Base-by-base conservation (phyloP, 1,140 invertebrate species). In the Bombus haemorrhoidalis region DNA sequence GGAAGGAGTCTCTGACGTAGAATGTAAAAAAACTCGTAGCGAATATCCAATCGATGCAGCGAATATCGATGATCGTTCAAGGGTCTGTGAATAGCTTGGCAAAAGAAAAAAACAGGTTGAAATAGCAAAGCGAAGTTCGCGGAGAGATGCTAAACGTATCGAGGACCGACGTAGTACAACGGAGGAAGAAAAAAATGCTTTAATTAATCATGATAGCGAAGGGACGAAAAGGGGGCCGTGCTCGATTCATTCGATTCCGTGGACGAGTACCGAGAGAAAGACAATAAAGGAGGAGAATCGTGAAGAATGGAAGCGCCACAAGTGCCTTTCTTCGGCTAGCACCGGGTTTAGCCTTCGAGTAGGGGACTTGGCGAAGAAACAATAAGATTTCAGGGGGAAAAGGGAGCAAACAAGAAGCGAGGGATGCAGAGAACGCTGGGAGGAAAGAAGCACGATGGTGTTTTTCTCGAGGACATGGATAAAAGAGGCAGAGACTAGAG, bases 191-290 rank as follows among this genome's bases (percentile, higher is more conserved):
- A 53, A 53, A 68, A 84, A 71, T 71, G 75, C 64, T 41, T 84
- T 78, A 84, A 84, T 79, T 84, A 79, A 78, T 84, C 47, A 34
- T 28, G 64, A 57, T 32, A 53, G 39, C 37, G n/a, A 76, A 53
- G 47, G 47, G 47, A 47, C 57, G 62, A 73, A n/a, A 15, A 22
- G 22, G 68, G 64, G 71, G 8, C 22, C 22, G n/a, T 47, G 59
- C 34, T 25, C 57, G 79, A 57, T 82, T 69, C 77, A 47, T 82
- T 39, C 37, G 64, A 69, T 43, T 83, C 74, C 32, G 25, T n/a
- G 22, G 1, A 28, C 22, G 66, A 84, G 47, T 43, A 84, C 78
- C 32, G 32, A 39, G n/a, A 59, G 32, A 84, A 28, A 62, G 43
- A 84, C 75, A 71, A 79, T 84, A 84, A 84, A 57, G 59, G 13